Evolutionary conservation across 2,888 invertebrate genomes (phyloP), one percentile per base, ranked within the genome.

Genomic region (Junonia oenone): DNA sequence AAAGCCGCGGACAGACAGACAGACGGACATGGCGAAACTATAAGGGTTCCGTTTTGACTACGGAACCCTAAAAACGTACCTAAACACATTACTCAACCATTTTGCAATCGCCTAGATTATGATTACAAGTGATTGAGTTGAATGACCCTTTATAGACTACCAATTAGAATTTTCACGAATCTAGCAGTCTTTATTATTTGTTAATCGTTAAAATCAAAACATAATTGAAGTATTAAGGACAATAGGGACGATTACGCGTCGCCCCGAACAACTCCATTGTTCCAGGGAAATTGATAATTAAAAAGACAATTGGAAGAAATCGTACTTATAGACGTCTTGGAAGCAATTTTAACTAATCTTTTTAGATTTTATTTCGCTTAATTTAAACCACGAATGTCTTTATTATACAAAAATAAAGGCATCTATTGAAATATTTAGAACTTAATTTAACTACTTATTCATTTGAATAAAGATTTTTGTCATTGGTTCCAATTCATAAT

Each of bases 151-250:
- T n/a, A 14, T 26, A 0, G 13, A 6, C 11, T 26, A 13, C 17
- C 26, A 26, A 48, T 22, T 22, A 17, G 15, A 6, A 26, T 49
- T 52, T 37, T 46, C 19, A 37, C 37, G 13, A 45, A 35, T n/a
- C 17, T 26, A 45, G 45, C 37, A 38, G 11, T 52, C 19, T 38
- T 29, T 37, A 27, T 38, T 52, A 52, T 37, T 37, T 52, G 37
- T 37, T 46, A 46, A 46, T 52, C 46, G 46, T 19, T 46, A 46
- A 52, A 46, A 52, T 52, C 45, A 38, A 52, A 37, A 38, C 46
- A 29, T 52, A 52, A 52, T 52, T 52, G 45, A 52, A 52, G 52
- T 38, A 52, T 52, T 52, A 52, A 17, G 46, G 19, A 52, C 52
- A 52, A 52, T 46, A 46, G 52, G 11, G 46, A 35, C 52, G 52